Percentiles rank a stretch among this genome's conserved stretches.
Evolutionary conservation across 2,113 vertebrate species (phyloP).

Genomic region (Antigone vipio): DNA sequence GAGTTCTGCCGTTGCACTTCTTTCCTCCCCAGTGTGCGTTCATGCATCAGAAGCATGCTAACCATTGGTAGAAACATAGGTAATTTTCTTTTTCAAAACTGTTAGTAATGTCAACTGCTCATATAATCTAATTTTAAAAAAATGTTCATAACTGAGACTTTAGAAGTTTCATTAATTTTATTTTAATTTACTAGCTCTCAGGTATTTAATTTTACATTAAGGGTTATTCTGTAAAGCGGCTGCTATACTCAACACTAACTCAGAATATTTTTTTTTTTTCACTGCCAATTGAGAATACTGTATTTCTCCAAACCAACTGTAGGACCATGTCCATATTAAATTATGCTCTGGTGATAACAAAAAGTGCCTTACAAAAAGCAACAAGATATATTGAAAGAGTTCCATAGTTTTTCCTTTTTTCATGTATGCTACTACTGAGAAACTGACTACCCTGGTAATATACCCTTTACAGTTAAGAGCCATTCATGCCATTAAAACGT

Average conservation of each 20-base stretch:
- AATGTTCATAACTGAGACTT: background rate
- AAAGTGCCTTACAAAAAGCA: background rate
- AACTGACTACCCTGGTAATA: background rate
- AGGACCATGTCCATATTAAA: background rate
- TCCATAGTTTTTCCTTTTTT: background rate
- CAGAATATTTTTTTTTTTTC: background rate
- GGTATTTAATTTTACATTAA: background rate
- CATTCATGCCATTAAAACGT: background rate
- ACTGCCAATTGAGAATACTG: background rate
- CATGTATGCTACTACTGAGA: background rate
- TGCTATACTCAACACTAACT: background rate
- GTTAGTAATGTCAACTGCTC: background rate
- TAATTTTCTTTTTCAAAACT: background rate
- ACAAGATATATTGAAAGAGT: background rate
- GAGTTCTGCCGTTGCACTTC: background rate
- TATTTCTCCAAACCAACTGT: background rate
- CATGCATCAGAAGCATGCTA: background rate
- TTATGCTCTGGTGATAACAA: background rate
- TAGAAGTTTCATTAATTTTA: background rate
- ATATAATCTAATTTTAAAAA: background rate
- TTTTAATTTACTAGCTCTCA: background rate
- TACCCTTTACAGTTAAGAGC: background rate
- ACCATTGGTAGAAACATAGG: background rate
- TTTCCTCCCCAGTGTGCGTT: background rate
- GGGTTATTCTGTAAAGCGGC: background rate